Conservation (phyloP, 2,888 invertebrate species). For the Escarpia spicata region DNA sequence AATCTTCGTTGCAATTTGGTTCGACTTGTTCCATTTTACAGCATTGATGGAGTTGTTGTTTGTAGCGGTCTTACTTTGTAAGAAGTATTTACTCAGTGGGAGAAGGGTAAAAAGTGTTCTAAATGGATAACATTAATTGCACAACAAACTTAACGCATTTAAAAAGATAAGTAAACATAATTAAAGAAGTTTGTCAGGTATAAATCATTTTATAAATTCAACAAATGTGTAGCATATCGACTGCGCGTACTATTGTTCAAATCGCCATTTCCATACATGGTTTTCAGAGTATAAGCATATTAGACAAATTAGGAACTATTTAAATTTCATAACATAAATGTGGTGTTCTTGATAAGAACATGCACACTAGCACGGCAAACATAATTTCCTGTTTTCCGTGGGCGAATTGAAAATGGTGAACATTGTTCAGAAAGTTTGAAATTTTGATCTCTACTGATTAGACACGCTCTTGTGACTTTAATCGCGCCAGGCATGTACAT, state of each 20-base stretch:
- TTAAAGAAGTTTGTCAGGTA: background rate
- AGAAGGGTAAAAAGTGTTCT: background rate
- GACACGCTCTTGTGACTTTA: background rate
- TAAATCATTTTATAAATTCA: background rate
- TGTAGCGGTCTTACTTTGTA: background rate
- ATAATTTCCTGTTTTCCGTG: background rate
- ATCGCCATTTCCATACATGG: background rate
- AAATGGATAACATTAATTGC: background rate
- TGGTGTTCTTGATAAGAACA: background rate
- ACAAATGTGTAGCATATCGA: background rate
- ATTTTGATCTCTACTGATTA: background rate
- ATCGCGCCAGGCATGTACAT: background rate
- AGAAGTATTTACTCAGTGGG: background rate
- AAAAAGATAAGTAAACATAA: background rate
- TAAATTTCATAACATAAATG: background rate
- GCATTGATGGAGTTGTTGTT: background rate
- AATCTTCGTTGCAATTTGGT: background rate
- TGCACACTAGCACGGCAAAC: background rate
- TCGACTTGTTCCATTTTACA: background rate
- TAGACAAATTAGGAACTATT: background rate
- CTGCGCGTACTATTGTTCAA: background rate
- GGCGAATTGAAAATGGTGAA: background rate
- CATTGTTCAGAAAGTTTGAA: background rate
- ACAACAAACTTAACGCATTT: background rate
- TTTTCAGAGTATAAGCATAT: background rate